Conservation (phyloP, 2,797 vertebrate species). For the Sparus aurata region DNA sequence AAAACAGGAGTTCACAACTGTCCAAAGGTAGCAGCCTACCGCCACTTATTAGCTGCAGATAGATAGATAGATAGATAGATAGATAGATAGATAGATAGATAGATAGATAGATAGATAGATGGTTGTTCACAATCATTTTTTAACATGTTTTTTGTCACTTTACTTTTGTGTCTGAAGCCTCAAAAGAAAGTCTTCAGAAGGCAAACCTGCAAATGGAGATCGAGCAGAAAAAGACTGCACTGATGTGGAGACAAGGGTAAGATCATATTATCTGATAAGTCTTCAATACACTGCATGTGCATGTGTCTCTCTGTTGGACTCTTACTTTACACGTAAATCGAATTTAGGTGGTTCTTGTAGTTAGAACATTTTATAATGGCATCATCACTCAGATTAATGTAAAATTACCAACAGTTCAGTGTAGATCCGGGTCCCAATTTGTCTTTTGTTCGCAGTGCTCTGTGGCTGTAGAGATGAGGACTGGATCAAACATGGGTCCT, state of each 20-base stretch:
- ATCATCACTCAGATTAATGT: not conserved
- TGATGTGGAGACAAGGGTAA: slow-evolving; percentile 95
- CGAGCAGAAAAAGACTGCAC: slow-evolving; percentile 89
- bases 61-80: no score
- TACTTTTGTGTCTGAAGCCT: slow-evolving; percentile 64
- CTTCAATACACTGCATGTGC: not conserved
- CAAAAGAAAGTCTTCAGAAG: slow-evolving; percentile 85
- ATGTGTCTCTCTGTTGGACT: not conserved
- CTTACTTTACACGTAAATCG: no score
- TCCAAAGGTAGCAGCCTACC: slow-evolving; percentile 62
- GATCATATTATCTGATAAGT: slow-evolving; percentile 38
- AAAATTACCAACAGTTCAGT: not conserved
- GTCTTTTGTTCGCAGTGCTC: slow-evolving; percentile 87
- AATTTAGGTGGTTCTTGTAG: no score
- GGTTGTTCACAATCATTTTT: not conserved
- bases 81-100: no score
- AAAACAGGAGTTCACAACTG: slow-evolving; percentile 89
- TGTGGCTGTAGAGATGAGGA: slow-evolving; percentile 93
- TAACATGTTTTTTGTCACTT: not conserved
- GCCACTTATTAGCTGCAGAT: not conserved
- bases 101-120: no score
- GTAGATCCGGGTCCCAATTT: not conserved
- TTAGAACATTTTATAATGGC: no score
- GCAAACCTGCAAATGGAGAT: slow-evolving; percentile 67
- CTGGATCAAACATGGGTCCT: slow-evolving; percentile 93